A percentile compares a stretch with the other conserved stretches of the same genome.
phyloP scores from a whole-genome alignment of 2,797 vertebrate species.

The Chelon auratus region DNA sequence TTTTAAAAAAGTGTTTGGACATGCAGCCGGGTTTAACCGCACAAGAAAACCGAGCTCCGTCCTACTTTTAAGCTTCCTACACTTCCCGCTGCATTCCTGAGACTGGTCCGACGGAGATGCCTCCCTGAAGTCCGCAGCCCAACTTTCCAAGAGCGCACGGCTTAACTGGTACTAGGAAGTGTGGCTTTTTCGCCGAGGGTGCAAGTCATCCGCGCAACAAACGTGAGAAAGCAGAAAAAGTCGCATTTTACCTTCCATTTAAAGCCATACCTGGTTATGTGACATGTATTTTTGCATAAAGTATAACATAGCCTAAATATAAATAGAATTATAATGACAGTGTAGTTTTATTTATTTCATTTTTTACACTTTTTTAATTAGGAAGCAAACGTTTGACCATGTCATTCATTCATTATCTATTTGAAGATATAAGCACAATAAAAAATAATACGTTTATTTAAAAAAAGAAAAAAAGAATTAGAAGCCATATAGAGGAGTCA shows the following conservation, averaged over 20 bases:
- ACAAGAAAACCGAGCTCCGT: slow-evolving; percentile 43
- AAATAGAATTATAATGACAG: background rate
- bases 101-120: slow-evolving; percentile 49
- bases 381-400: background rate
- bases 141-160: slow-evolving; percentile 69
- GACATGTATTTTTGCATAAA: background rate
- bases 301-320: background rate
- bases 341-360: background rate
- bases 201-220: slow-evolving; percentile 28
- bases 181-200: slow-evolving; percentile 49
- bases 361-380: too few relatives aligned
- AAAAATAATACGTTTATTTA: background rate
- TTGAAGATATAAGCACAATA: background rate
- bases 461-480: background rate
- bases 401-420: background rate
- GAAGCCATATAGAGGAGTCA: too few relatives aligned
- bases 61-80: slow-evolving; percentile 48
- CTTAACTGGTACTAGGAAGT: slow-evolving; percentile 63
- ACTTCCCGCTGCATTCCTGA: slow-evolving; percentile 66
- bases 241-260: background rate
- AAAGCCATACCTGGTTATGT: background rate
- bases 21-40: slow-evolving; percentile 3
- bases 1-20: slow-evolving; percentile 29
- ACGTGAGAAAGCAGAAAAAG: background rate
- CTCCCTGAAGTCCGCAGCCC: slow-evolving; percentile 66